Evolutionary conservation across 2,797 vertebrate species (phyloP).

Genomic region (Eremophila alpestris): DNA sequence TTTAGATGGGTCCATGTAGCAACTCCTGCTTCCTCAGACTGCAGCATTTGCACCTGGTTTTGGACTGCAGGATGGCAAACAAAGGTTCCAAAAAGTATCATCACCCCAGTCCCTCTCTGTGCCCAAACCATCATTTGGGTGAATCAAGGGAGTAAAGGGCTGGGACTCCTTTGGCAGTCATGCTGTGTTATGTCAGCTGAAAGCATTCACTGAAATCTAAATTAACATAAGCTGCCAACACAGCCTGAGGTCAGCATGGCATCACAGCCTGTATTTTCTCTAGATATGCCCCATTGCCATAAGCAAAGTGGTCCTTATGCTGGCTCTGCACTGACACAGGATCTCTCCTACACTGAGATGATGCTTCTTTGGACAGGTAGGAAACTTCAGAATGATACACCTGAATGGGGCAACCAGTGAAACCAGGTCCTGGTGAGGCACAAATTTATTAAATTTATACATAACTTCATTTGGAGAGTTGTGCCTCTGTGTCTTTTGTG

Average conservation of each 20-base stretch:
- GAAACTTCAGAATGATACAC: neutral
- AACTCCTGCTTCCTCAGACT: neutral
- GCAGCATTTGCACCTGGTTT: neutral
- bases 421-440: neutral
- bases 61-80: neutral
- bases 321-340: neutral
- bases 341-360: neutral
- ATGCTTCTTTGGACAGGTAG: neutral
- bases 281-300: neutral
- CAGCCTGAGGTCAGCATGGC: neutral
- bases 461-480: neutral
- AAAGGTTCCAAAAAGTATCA: neutral
- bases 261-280: neutral
- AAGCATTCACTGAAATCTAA: neutral
- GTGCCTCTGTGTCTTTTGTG: neutral
- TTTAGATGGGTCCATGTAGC: neutral
- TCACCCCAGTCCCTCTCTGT: neutral
- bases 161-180: neutral
- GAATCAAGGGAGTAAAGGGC: neutral
- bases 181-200: neutral
- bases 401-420: neutral
- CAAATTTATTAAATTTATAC: neutral
- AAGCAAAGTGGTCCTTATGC: neutral
- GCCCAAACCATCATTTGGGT: neutral
- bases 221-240: neutral